Base-by-base conservation (phyloP, 1,140 invertebrate species). In the Teleopsis dalmanni region DNA sequence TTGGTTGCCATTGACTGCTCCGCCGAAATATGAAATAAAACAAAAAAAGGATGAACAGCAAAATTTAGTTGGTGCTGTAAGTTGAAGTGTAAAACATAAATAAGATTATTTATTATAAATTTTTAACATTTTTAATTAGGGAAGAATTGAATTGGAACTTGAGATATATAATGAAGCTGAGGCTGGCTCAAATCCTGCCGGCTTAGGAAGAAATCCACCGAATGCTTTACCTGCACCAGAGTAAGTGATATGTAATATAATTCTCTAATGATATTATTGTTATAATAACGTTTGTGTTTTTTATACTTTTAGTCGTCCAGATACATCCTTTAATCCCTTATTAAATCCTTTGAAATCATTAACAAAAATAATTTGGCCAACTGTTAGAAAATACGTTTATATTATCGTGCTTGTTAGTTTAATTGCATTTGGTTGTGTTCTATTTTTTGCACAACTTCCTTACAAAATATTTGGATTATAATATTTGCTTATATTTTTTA, bases 1-100 rank as follows among this genome's bases (percentile, higher is more conserved):
- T 3, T 94, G 90, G 90, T 94, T 90, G 87, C 88, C 90, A 0
- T 45, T 62, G 34, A 19, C 50, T 1, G 42, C 31, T 16, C 35
- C n/a, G n/a, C n/a, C n/a, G 36, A 40, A 47, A 22, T 40, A 13
- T 31, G 19, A 42, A n/a, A 31, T 43, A 18, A 35, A 23, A 16
- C 49, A 29, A 3, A 23, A 22, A 9, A 46, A 35, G 22, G 41
- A 43, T 31, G 31, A 43, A 3, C 7, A 23, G 16, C 27, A 43
- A 43, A 10, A 27, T 29, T 2, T 27, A 43, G 13, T 7, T 43
- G 16, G 26, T 25, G 2, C 18, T 19, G 16, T 27, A 31, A 43
- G 31, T 27, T 13, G 41, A 29, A 31, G 18, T 9, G 33, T 34
- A 5, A 16, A 34, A 34, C n/a, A n/a, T n/a, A n/a, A n/a, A n/a